Conservation (phyloP, 2,888 invertebrate genomes). For the Rhynchonema sp. region DNA sequence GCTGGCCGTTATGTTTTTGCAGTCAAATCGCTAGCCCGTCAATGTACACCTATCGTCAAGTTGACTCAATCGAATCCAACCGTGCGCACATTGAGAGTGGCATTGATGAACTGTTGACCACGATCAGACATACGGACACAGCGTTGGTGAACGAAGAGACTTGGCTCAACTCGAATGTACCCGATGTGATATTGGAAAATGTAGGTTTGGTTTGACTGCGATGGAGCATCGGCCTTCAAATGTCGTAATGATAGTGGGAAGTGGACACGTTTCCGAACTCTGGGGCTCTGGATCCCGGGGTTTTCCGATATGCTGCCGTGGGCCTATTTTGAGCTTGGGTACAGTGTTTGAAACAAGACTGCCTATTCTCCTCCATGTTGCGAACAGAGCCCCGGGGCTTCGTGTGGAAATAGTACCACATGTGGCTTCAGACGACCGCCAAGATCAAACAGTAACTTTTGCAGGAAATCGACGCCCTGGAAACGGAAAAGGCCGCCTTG, state of each 20-base stretch:
- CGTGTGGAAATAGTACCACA: no score
- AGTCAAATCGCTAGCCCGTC: no score
- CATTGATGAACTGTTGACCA: background rate
- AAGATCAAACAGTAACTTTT: no score
- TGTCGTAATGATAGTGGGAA: background rate
- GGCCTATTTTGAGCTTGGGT: no score
- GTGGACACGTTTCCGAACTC: background rate
- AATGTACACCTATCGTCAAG: no score
- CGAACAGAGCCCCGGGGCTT: no score
- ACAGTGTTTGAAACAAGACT: no score
- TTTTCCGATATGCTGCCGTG: no score
- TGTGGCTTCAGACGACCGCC: no score
- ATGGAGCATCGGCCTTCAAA: background rate
- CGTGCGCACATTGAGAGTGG: background rate
- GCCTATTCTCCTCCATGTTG: no score
- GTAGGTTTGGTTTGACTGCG: background rate
- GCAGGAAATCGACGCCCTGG: background rate
- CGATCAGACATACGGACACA: background rate
- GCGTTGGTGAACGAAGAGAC: background rate
- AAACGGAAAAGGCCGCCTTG: background rate
- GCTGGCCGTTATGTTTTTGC: background rate
- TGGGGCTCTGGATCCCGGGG: no score
- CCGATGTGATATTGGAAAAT: background rate
- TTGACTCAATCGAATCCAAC: no score
- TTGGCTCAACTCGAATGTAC: background rate